phyloP scores from a whole-genome alignment of 2,888 invertebrate species.

The Watsonalla cultraria region DNA sequence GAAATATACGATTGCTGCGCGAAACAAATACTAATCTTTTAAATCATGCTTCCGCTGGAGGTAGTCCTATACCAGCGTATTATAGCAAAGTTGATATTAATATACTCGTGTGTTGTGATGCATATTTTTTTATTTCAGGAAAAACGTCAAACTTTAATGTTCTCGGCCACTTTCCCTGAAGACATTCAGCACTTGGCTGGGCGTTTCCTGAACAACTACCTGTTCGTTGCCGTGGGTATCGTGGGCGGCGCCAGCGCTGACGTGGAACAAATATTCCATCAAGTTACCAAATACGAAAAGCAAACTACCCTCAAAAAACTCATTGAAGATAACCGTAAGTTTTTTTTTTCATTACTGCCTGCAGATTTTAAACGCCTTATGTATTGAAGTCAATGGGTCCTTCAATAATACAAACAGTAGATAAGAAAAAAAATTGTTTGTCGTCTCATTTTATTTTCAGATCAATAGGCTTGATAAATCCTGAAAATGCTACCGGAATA shows the following conservation, averaged over 20 bases:
- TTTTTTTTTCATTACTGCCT: conserved; percentile 1
- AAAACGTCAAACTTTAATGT: conserved; percentile 98
- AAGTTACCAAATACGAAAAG: conserved; percentile 86
- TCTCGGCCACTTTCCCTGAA: conserved; percentile 99
- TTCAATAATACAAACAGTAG: no score
- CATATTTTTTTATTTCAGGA: conserved; percentile 56
- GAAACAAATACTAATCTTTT: no score
- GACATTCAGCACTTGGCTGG: conserved; percentile 94
- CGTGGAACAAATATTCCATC: conserved; percentile 88
- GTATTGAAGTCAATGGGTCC: not conserved
- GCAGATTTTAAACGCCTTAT: no score
- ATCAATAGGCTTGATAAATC: no score
- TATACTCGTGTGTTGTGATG: not conserved
- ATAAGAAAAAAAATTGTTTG: no score
- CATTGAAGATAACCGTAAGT: conserved; percentile 76
- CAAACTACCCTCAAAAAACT: conserved; percentile 85
- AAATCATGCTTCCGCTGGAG: no score
- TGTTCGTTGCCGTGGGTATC: conserved; percentile 94
- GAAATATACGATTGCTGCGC: no score
- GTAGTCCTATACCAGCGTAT: no score
- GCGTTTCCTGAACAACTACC: conserved; percentile 86
- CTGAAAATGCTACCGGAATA: no score
- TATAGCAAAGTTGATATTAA: no score
- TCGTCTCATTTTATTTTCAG: no score
- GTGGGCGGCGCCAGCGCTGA: conserved; percentile 96